These are phyloP conservation scores for Schizothorax lantsangensis DNA, from an alignment of 2,797 vertebrate genomes.

Conservation along the genomic window DNA sequence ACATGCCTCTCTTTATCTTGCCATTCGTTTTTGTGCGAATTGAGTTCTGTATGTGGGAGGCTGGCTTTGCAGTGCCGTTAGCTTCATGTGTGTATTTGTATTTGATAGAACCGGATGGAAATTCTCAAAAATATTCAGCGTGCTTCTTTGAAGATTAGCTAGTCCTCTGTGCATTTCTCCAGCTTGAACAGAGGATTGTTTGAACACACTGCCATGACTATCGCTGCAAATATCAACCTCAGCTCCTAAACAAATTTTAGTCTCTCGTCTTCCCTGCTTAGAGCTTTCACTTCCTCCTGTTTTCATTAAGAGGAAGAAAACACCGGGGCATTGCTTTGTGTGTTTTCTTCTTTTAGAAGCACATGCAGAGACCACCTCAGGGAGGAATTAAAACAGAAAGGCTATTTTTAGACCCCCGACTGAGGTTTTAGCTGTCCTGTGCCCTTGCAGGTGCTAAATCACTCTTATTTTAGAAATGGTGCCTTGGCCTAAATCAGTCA, in stretches of 20 bases:
- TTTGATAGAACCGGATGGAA: neutral
- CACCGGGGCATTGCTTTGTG: slow-evolving; percentile 39
- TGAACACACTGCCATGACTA: slow-evolving; percentile 18
- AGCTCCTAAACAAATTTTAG: slow-evolving; percentile 40
- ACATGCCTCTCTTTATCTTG: slow-evolving; percentile 20
- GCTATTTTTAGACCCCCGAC: slow-evolving; percentile 71
- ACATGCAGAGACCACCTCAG: slow-evolving; percentile 61
- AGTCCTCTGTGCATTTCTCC: slow-evolving; percentile 27
- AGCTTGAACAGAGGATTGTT: slow-evolving; percentile 28
- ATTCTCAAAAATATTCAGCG: slow-evolving; percentile 20
- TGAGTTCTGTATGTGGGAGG: slow-evolving; percentile 7
- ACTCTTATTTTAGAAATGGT: slow-evolving; percentile 78
- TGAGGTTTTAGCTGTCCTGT: slow-evolving; percentile 70
- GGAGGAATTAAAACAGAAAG: slow-evolving; percentile 58
- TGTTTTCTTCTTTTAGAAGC: slow-evolving; percentile 60
- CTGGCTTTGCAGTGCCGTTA: neutral
- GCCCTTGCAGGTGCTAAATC: slow-evolving; percentile 70
- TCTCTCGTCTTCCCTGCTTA: slow-evolving; percentile 31
- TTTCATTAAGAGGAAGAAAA: slow-evolving; percentile 49
- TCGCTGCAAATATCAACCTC: slow-evolving; percentile 5
- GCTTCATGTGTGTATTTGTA: neutral
- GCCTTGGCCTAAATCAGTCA: slow-evolving; percentile 78
- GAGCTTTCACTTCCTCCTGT: slow-evolving; percentile 27
- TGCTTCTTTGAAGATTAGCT: slow-evolving; percentile 25
- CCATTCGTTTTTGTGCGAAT: slow-evolving; percentile 33